Evolutionary conservation across 2,113 vertebrate species (phyloP), one percentile per base, ranked within the genome.

Genomic region (Ctenomys sociabilis): DNA sequence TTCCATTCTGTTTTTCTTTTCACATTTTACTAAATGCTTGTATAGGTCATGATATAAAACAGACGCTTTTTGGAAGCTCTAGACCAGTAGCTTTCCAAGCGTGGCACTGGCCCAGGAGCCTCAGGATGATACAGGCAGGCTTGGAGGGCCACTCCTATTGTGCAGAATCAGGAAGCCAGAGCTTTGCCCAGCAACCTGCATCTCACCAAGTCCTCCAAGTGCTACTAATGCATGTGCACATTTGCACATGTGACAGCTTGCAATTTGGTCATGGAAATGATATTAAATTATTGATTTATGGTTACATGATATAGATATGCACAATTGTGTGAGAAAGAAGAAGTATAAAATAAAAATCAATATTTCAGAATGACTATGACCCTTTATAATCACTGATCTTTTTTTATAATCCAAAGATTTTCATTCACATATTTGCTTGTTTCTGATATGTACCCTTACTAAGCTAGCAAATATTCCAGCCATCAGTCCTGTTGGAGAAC

Each of bases 201-300:
- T 49, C 21, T 14, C 52, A 32, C 30, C 0, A 57, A 12, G 2
- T 1, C 2, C 10, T 45, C 26, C 49, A 13, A 3, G 30, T 13
- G 8, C 13, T 66, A 19, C 10, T 54, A 22, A 37, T 43, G 2
- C 1, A 11, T 0, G 0, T 8, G 73, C 52, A 49, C 13, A n/a
- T 72, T 7, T 43, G 73, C 52, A 49, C 13, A n/a, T 72, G 5
- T 43, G 13, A 24, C n/a, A 78, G 45, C 5, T 85, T 85, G n/a
- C 17, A 80, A 4, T 37, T 66, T 72, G 52, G 19, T 49, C 30
- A 87, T 32, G 3, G 32, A 84, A 77, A 75, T 6, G 21, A 5
- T 45, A 22, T 77, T 49, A 49, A 32, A 28, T 63, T 73, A 57
- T 32, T 80, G 26, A 21, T 57, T 73, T 43, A 32, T 85, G 70